phyloP scores from a whole-genome alignment of 2,888 invertebrate genomes.

The Caenorhabditis japonica region DNA sequence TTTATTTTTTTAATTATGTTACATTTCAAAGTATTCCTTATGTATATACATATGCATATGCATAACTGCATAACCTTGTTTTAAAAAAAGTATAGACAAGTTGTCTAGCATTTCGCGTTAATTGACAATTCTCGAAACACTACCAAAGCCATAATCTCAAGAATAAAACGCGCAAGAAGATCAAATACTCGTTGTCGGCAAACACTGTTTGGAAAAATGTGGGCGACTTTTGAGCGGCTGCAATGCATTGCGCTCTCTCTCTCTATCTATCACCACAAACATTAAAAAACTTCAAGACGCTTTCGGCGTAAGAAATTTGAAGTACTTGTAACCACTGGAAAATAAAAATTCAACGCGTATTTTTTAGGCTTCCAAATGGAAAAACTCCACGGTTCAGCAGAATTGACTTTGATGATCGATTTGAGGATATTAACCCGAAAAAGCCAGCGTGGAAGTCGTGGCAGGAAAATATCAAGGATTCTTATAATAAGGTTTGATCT shows the following conservation, averaged over 20 bases:
- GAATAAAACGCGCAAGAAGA: not conserved
- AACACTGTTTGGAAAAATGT: constrained; percentile 31
- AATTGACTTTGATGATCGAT: constrained; percentile 73
- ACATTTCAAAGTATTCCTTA: too few relatives aligned
- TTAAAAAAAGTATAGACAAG: too few relatives aligned
- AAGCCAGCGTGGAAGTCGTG: constrained; percentile 75
- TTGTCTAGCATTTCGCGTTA: too few relatives aligned
- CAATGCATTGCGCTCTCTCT: not conserved
- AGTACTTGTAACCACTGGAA: constrained; percentile 2
- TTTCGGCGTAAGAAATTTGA: constrained; percentile 7
- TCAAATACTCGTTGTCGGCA: constrained; percentile 35
- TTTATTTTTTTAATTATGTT: too few relatives aligned
- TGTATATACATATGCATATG: too few relatives aligned
- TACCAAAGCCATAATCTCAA: too few relatives aligned
- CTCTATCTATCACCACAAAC: constrained; percentile 42
- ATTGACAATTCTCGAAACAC: too few relatives aligned
- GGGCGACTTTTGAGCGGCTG: constrained; percentile 37
- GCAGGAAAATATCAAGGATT: constrained; percentile 72
- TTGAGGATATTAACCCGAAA: constrained; percentile 62
- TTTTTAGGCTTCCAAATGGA: constrained; percentile 32
- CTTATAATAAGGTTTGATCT: constrained; percentile 67
- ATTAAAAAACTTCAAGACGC: constrained; percentile 3
- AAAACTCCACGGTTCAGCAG: constrained; percentile 60
- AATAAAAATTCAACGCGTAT: not conserved
- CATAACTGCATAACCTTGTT: too few relatives aligned